Conservation (phyloP, 2,888 invertebrate genomes). For the Leucania comma region DNA sequence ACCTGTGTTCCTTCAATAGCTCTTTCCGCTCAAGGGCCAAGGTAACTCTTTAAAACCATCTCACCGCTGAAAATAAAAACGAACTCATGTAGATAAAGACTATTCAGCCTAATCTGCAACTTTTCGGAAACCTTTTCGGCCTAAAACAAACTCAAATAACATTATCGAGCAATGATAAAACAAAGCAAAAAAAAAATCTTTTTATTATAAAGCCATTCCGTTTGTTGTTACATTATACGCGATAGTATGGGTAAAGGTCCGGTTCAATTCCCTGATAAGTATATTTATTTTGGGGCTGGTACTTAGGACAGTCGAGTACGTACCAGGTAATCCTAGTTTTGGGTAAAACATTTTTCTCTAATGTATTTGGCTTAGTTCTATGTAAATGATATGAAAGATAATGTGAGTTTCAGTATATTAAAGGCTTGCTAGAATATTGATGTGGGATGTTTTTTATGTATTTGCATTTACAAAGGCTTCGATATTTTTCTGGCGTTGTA, state of each 20-base stretch:
- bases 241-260: slow-evolving; percentile 48
- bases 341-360: slow-evolving; percentile 50
- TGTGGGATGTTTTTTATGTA: slow-evolving; percentile 8
- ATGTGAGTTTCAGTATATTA: slow-evolving; percentile 30
- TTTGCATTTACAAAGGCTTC: slow-evolving; percentile 11
- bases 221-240: slow-evolving; percentile 55
- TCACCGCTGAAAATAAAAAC: slow-evolving; percentile 14
- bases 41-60: not conserved
- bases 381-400: slow-evolving; percentile 40
- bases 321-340: slow-evolving; percentile 67
- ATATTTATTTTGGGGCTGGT: slow-evolving; percentile 65
- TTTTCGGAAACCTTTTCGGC: slow-evolving; percentile 37
- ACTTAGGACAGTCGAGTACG: slow-evolving; percentile 56
- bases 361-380: slow-evolving; percentile 45
- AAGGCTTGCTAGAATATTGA: slow-evolving; percentile 37
- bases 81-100: slow-evolving; percentile 1
- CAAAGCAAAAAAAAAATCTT: slow-evolving; percentile 51
- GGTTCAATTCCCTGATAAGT: slow-evolving; percentile 64
- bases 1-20: too few relatives aligned
- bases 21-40: too few relatives aligned
- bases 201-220: slow-evolving; percentile 58
- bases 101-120: slow-evolving; percentile 19
- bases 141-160: slow-evolving; percentile 36
- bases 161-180: slow-evolving; percentile 54
- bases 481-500: not conserved